phyloP scores from a whole-genome alignment of 2,113 vertebrate species.

The Ancistrus triradiatus region DNA sequence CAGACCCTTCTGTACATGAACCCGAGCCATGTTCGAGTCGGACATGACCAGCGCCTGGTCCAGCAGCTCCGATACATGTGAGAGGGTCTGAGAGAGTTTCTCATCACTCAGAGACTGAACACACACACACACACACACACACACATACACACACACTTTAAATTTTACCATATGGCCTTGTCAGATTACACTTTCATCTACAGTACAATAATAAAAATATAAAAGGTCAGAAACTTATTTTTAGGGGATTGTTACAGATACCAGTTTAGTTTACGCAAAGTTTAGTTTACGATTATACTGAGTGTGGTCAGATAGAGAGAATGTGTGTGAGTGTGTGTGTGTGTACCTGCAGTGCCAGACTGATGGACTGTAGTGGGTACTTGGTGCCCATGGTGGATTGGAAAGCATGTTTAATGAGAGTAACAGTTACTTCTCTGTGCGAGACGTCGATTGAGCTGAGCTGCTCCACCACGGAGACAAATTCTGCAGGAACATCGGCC shows the following conservation, averaged over 20 bases:
- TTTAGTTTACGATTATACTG: too few species aligned
- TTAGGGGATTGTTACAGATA: too few species aligned
- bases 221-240: too few species aligned
- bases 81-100: conserved; percentile 74
- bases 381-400: conserved; percentile 79
- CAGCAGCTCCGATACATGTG: conserved; percentile 62
- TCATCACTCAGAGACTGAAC: conserved; percentile 66
- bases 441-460: conserved; percentile 69
- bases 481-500: conserved; percentile 78
- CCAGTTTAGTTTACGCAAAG: too few species aligned
- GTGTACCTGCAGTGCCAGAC: conserved; percentile 74
- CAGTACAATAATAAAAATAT: too few species aligned
- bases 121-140: neutral
- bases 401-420: conserved; percentile 83
- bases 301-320: neutral
- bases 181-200: too few species aligned
- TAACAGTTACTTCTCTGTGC: conserved; percentile 60
- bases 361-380: conserved; percentile 72
- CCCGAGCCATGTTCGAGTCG: conserved; percentile 61
- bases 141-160: neutral
- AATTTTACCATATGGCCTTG: too few species aligned
- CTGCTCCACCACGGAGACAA: conserved; percentile 78
- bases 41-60: conserved; percentile 69
- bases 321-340: neutral
- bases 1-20: conserved; percentile 68